phyloP scores from a whole-genome alignment of 2,797 vertebrate genomes.

The Brachyalestes nurse region DNA sequence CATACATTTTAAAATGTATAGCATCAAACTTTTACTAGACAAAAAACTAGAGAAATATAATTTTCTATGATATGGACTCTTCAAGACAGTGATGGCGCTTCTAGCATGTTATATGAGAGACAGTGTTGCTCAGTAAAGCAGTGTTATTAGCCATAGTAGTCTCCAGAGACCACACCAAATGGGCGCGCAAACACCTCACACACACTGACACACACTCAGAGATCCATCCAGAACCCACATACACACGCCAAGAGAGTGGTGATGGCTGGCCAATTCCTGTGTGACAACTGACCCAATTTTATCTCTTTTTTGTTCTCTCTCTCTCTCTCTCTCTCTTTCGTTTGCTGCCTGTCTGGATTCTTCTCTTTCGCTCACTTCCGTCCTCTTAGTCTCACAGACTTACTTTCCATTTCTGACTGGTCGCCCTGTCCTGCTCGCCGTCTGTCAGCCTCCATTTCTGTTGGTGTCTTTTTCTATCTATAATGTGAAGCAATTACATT shows the following conservation, averaged over 20 bases:
- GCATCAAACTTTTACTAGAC: too few species aligned
- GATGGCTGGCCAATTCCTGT: constrained; percentile 31
- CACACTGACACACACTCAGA: not conserved
- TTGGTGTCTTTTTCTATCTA: constrained; percentile 9
- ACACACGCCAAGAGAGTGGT: not conserved
- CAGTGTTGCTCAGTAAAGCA: constrained; percentile 18
- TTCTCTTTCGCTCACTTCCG: constrained; percentile 18
- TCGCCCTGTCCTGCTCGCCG: not conserved
- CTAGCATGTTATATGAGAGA: not conserved
- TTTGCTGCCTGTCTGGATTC: constrained; percentile 17
- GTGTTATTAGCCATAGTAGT: constrained; percentile 24
- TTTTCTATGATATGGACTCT: too few species aligned
- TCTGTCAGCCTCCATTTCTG: constrained; percentile 6
- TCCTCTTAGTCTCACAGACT: not conserved
- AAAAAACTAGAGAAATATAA: too few species aligned
- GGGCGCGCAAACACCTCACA: not conserved
- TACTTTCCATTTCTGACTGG: not conserved
- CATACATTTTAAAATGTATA: too few species aligned
- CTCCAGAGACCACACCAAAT: constrained; percentile 27
- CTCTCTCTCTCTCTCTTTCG: constrained; percentile 30
- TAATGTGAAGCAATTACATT: constrained; percentile 21
- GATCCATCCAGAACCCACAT: constrained; percentile 17
- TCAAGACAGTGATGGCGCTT: not conserved
- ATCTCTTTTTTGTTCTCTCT: constrained; percentile 15
- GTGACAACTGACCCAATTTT: constrained; percentile 47